Evolutionary conservation across 2,888 invertebrate genomes (phyloP), one percentile per base, ranked within the genome.

Genomic region (Archips xylosteana): DNA sequence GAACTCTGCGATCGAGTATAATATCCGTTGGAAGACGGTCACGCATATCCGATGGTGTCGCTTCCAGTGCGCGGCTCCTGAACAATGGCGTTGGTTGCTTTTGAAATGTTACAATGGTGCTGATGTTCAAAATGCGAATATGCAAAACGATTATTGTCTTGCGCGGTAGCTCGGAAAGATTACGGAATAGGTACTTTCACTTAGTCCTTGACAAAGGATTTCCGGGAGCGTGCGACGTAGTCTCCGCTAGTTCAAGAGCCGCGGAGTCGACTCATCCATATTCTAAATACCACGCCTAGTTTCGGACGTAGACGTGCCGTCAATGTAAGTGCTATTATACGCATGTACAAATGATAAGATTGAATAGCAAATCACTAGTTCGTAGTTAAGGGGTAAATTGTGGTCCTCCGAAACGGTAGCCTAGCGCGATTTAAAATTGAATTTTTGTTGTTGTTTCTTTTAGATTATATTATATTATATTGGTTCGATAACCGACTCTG

Each of bases 271-370:
- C 66, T 73, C 72, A 68, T 61, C 61, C 65, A 78, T 83, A 89
- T 90, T 92, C 92, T 90, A 92, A 91, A 92, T 90, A 86, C 83
- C 86, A 86, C 83, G 82, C 83, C 82, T 88, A 87, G 84, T 86
- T 87, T 88, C 79, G 85, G 83, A 85, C 79, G 84, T 90, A 90
- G 87, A 84, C 76, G 79, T 89, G 83, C 86, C 86, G 85, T 85
- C 68, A 65, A 78, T 78, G 82, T 89, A 92, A 92, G 91, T 89
- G 91, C 90, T 90, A 89, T 88, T 89, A 89, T 84, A 89, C 82
- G 88, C 90, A 88, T 93, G 93, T 93, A 93, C 92, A 93, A 93
- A 92, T 83, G 78, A 85, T 87, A 88, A 90, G 86, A 89, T 88
- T 89, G 88, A 88, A 87, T 92, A 92, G 91, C 87, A 75, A 91